A percentile compares a stretch with the other conserved stretches of the same genome.
Evolutionary conservation across 2,797 vertebrate genomes (phyloP).

Genomic region (Pteronotus mesoamericanus): DNA sequence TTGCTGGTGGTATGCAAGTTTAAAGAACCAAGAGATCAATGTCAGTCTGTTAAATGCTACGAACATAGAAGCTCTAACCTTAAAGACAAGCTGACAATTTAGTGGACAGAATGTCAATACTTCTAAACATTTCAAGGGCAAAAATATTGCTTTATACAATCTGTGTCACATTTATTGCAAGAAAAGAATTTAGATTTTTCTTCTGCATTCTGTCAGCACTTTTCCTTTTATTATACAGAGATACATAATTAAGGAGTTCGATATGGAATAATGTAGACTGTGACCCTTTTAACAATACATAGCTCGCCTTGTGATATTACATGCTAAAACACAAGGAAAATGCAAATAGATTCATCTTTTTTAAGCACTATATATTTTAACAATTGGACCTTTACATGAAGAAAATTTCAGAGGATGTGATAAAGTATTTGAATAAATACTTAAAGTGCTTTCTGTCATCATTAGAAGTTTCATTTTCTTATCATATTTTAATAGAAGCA

Average conservation of each 20-base stretch:
- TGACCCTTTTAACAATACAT: conserved; percentile 48
- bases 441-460: conserved; percentile 23
- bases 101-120: conserved; percentile 87
- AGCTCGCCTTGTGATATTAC: conserved; percentile 29
- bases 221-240: conserved; percentile 73
- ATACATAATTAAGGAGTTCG: conserved; percentile 73
- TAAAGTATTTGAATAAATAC: conserved; percentile 35
- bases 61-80: conserved; percentile 79
- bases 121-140: conserved; percentile 92
- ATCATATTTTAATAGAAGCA: neutral
- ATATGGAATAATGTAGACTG: conserved; percentile 48
- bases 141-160: conserved; percentile 93
- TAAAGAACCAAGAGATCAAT: conserved; percentile 81
- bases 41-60: conserved; percentile 83
- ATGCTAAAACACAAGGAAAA: conserved; percentile 30
- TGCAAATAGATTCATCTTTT: conserved; percentile 49
- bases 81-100: conserved; percentile 83
- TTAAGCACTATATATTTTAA: conserved; percentile 15
- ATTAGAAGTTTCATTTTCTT: conserved; percentile 12
- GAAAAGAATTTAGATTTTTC: conserved; percentile 89
- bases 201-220: conserved; percentile 76
- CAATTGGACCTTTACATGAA: conserved; percentile 30
- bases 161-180: conserved; percentile 95
- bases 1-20: conserved; percentile 62
- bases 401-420: neutral